Evolutionary conservation across 2,888 invertebrate species (phyloP), one percentile per base, ranked within the genome.

Genomic region (Crepidodera aurea): DNA sequence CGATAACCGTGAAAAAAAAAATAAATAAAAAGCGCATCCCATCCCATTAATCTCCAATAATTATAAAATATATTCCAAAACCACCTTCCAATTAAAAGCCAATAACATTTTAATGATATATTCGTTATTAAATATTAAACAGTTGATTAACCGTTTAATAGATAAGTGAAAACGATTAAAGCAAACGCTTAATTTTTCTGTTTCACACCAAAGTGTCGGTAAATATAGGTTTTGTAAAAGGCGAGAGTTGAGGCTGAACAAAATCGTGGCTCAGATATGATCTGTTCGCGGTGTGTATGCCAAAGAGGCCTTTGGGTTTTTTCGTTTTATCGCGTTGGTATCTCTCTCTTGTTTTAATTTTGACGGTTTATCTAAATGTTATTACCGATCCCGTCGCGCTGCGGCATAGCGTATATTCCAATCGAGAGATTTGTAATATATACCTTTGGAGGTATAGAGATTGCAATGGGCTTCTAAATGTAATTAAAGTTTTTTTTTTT

Each of bases 261-360:
- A 69, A 76, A 75, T 78, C 77, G 77, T 77, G 77, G 62, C 59
- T 51, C 37, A 71, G 75, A 75, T 75, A 72, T 59, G 67, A 57
- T 57, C 57, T 18, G 39, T 48, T 37, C 57, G 57, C 50, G 29
- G 54, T 54, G 42, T 54, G 42, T 42, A 34, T 15, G 34, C 48
- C 57, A 57, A 57, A 57, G 48, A 57, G 57, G 57, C 57, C 57
- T 57, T 57, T 48, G 57, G 48, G 34, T 57, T 57, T 57, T 62
- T 32, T 42, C 37, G 8, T 61, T 60, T 63, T 63, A 63, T 63
- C 65, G 44, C 29, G 37, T 44, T 39, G 18, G 64, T 60, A 64
- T 67, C 67, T 67, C 37, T 59, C 44, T 61, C 57, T 46, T 44
- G 54, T 65, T 63, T 65, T 63, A 61, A 63, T 67, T 65, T 67